A percentile compares a stretch with the other conserved stretches of the same genome.
Evolutionary conservation across 2,888 invertebrate genomes (phyloP).

Genomic region (Leucozona laternaria): DNA sequence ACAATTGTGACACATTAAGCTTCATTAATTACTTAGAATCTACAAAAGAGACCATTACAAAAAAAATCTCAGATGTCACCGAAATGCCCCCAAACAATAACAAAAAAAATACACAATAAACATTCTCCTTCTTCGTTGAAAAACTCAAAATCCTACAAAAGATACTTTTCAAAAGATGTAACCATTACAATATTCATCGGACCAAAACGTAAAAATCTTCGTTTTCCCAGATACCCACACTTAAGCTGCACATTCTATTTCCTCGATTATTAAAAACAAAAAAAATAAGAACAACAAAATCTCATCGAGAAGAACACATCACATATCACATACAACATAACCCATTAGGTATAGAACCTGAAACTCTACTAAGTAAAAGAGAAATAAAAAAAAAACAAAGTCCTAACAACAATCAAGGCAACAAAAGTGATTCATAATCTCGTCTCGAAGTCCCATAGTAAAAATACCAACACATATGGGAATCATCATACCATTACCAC

Average conservation of each 20-base stretch:
- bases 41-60: neutral
- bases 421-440: slow-evolving; percentile 44
- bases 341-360: slow-evolving; percentile 43
- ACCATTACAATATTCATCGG: slow-evolving; percentile 31
- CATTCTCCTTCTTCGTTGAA: neutral
- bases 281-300: slow-evolving; percentile 1
- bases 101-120: too few species aligned
- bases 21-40: neutral
- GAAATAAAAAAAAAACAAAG: slow-evolving; percentile 19
- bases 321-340: slow-evolving; percentile 52
- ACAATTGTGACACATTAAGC: neutral
- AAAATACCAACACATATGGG: neutral
- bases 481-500: slow-evolving; percentile 44
- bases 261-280: slow-evolving; percentile 39
- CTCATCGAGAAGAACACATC: slow-evolving; percentile 36
- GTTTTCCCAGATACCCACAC: slow-evolving; percentile 1
- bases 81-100: slow-evolving; percentile 2
- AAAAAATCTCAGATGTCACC: slow-evolving; percentile 8
- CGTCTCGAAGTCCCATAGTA: slow-evolving; percentile 1
- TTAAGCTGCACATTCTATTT: slow-evolving; percentile 40
- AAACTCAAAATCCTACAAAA: neutral
- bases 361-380: slow-evolving; percentile 25
- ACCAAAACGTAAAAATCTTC: slow-evolving; percentile 16
- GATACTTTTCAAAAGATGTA: neutral
- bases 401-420: slow-evolving; percentile 38